These are phyloP conservation scores for Leucophora obtusa DNA, from an alignment of 2,888 invertebrate genomes.

Conservation along the genomic window DNA sequence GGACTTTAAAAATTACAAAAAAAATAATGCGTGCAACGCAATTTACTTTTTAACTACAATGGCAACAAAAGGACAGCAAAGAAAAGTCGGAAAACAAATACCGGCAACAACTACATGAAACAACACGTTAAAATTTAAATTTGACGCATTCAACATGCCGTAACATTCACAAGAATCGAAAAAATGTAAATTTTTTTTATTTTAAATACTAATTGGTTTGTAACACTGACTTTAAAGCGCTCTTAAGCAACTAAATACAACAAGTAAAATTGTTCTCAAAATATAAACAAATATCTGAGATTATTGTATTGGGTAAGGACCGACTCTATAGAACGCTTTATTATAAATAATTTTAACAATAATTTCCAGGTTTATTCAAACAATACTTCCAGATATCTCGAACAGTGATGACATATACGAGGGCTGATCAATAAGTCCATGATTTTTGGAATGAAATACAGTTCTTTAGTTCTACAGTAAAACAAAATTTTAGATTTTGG, in stretches of 20 bases:
- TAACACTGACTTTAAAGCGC: conserved; percentile 28
- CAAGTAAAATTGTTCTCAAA: conserved; percentile 28
- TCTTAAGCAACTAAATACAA: conserved; percentile 7
- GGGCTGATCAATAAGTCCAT: too few relatives aligned
- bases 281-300: background rate
- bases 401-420: too few relatives aligned
- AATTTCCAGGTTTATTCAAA: too few relatives aligned
- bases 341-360: too few relatives aligned
- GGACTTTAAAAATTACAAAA: background rate
- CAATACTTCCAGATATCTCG: too few relatives aligned
- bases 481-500: too few relatives aligned
- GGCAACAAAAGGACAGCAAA: conserved; percentile 24
- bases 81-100: background rate
- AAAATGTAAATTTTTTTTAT: conserved; percentile 31
- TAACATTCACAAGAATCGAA: conserved; percentile 12
- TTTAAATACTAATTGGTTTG: conserved; percentile 50
- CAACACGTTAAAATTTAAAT: conserved; percentile 51
- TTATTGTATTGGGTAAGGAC: background rate
- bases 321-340: too few relatives aligned
- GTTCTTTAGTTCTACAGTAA: too few relatives aligned
- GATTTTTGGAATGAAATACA: too few relatives aligned
- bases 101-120: conserved; percentile 24
- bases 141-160: conserved; percentile 46
- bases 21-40: conserved; percentile 49
- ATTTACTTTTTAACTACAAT: conserved; percentile 31